Percentiles rank a stretch among this genome's conserved stretches.
Evolutionary conservation across 1,140 invertebrate genomes (phyloP).

Genomic region (Tenebrio molitor): DNA sequence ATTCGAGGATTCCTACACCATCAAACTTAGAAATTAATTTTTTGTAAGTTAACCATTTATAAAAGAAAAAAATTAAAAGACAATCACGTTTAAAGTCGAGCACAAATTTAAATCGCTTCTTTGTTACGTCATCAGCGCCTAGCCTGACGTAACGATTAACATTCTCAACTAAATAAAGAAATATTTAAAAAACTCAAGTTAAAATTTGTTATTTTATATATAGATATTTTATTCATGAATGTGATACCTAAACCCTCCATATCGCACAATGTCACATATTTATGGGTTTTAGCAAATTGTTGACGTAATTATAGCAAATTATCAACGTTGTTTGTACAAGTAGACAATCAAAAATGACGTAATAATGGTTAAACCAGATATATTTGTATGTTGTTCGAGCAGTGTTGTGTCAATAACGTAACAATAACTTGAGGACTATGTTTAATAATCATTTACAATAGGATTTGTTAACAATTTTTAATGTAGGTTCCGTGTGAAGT

Average conservation of each 20-base stretch:
- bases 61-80: constrained; percentile 19
- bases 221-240: constrained; percentile 30
- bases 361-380: constrained; percentile 5
- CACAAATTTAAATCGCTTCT: too few relatives aligned
- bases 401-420: constrained; percentile 25
- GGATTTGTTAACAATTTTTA: constrained; percentile 37
- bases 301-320: constrained; percentile 25
- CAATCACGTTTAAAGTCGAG: constrained; percentile 14
- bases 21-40: constrained; percentile 15
- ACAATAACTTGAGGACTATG: constrained; percentile 23
- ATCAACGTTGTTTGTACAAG: constrained; percentile 39
- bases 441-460: constrained; percentile 27
- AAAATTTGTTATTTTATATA: constrained; percentile 17
- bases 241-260: constrained; percentile 46
- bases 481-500: constrained; percentile 27
- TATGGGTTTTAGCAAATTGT: constrained; percentile 31
- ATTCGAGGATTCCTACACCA: constrained; percentile 1
- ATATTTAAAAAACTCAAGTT: not conserved
- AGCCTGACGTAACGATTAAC: not conserved
- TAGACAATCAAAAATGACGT: constrained; percentile 30
- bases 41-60: not conserved
- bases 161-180: not conserved
- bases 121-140: constrained; percentile 6
- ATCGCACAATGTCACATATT: constrained; percentile 43
- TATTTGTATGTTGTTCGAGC: constrained; percentile 29